Evolutionary conservation across 2,113 vertebrate genomes (phyloP).

Genomic region (Gobius niger): DNA sequence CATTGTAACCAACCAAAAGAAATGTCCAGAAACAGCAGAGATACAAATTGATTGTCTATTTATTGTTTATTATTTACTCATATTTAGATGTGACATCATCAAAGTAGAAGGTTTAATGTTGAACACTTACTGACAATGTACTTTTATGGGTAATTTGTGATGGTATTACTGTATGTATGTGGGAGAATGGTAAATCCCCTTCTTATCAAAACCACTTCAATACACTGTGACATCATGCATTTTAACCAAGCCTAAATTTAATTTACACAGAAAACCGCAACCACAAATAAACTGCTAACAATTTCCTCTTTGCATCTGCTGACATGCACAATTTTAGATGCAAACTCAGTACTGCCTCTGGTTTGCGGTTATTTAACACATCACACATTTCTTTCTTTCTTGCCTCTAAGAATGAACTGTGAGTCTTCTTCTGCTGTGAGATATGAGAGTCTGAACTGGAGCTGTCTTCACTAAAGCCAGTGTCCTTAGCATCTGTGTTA

Average conservation of each 20-base stretch:
- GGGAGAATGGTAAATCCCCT: neutral
- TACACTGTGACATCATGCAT: no score
- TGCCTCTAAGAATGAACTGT: neutral
- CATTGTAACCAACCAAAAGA: no score
- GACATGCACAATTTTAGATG: neutral
- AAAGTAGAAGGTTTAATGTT: neutral
- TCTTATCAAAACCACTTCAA: no score
- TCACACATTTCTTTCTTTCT: neutral
- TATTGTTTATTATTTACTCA: no score
- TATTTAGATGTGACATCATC: neutral
- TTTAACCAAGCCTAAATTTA: neutral
- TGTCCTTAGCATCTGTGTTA: slow-evolving; percentile 18
- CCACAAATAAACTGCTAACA: neutral
- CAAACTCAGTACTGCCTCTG: neutral
- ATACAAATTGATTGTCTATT: no score
- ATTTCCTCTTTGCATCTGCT: neutral
- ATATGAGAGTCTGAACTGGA: slow-evolving; percentile 2
- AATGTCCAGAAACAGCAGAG: no score
- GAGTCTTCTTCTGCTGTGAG: neutral
- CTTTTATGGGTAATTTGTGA: neutral
- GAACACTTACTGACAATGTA: no score
- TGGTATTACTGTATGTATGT: neutral
- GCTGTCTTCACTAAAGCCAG: slow-evolving; percentile 48
- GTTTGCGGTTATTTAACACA: slow-evolving; percentile 8
- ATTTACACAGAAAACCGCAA: neutral